phyloP scores from a whole-genome alignment of 2,888 invertebrate genomes.

The Petrophora chlorosata region DNA sequence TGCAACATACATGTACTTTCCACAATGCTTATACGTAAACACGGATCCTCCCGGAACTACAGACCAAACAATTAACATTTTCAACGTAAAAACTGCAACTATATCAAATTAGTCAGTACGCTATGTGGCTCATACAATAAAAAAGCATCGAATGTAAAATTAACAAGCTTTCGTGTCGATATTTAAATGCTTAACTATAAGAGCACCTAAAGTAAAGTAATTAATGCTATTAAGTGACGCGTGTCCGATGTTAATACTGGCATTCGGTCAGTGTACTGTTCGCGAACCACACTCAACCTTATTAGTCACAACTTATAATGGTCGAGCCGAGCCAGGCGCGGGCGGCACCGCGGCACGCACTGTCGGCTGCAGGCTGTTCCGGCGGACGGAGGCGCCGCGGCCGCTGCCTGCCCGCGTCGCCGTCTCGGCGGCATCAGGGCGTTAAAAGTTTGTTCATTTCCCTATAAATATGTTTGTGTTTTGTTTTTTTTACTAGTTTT shows the following conservation, averaged over 20 bases:
- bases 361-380: too few species aligned
- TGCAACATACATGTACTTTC: constrained; percentile 27
- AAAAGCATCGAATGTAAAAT: constrained; percentile 54
- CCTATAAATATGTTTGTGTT: constrained; percentile 71
- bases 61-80: constrained; percentile 54
- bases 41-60: constrained; percentile 52
- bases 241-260: constrained; percentile 6
- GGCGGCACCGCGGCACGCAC: neutral
- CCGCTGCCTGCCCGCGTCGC: constrained; percentile 1
- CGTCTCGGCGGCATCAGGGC: constrained; percentile 27
- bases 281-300: neutral
- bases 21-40: constrained; percentile 45
- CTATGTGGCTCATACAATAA: constrained; percentile 48
- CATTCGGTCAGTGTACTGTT: constrained; percentile 4
- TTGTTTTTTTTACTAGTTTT: constrained; percentile 66
- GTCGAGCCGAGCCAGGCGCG: too few species aligned
- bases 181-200: constrained; percentile 61
- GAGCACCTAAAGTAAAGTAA: constrained; percentile 54
- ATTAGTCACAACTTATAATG: constrained; percentile 9
- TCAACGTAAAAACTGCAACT: constrained; percentile 31
- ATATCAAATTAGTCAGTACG: constrained; percentile 38
- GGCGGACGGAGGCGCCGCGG: neutral
- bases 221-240: constrained; percentile 24
- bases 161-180: constrained; percentile 58
- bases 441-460: constrained; percentile 47